Evolutionary conservation across 2,113 vertebrate species (phyloP).

Genomic region (Phylloscopus whistleri): DNA sequence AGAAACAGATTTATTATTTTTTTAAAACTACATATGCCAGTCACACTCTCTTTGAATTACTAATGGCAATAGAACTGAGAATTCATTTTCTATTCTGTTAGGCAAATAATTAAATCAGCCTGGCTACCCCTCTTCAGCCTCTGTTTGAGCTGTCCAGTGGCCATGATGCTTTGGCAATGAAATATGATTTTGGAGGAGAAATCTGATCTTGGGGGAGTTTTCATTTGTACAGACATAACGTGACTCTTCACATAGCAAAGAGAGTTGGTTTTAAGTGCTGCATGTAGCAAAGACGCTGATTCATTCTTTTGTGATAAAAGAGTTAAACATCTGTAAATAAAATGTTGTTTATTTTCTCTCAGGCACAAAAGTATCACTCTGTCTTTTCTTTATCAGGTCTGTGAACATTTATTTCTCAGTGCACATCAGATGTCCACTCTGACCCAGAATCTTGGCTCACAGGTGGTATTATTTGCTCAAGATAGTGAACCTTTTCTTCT

Average conservation of each 20-base stretch:
- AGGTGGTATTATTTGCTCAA: neutral
- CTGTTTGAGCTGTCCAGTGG: neutral
- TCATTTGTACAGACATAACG: neutral
- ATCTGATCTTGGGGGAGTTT: neutral
- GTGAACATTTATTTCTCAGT: neutral
- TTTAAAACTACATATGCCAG: neutral
- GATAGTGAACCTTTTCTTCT: neutral
- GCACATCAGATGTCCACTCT: neutral
- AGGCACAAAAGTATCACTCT: neutral
- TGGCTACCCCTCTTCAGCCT: neutral
- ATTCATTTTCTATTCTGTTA: conserved; percentile 14
- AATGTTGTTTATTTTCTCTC: neutral
- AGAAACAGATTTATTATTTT: neutral
- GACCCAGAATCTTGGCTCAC: neutral
- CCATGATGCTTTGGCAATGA: neutral
- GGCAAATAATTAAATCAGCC: neutral
- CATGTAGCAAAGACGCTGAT: neutral
- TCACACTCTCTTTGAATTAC: conserved; percentile 7
- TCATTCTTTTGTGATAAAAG: neutral
- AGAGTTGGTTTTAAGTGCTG: neutral
- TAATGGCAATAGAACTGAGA: neutral
- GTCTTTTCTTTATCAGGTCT: neutral
- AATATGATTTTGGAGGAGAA: neutral
- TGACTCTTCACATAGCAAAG: neutral
- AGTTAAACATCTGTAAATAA: neutral